Conservation (phyloP, 1,140 invertebrate species). For the Ooceraea biroi region DNA sequence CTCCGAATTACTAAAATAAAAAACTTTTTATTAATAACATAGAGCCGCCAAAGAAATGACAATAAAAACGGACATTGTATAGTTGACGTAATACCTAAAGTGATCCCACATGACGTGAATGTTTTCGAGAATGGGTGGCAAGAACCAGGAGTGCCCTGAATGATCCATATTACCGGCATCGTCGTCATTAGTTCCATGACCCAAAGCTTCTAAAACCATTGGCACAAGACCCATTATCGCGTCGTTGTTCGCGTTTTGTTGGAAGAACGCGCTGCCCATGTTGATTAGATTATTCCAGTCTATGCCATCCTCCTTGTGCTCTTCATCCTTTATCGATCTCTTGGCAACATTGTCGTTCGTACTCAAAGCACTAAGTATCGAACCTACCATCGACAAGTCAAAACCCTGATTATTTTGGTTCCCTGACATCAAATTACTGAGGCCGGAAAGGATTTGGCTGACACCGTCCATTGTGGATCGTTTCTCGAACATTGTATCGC, state of each 20-base stretch:
- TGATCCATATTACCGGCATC: slow-evolving; percentile 88
- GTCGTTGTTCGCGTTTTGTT: slow-evolving; percentile 85
- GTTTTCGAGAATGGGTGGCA: slow-evolving; percentile 92
- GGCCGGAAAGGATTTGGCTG: slow-evolving; percentile 82
- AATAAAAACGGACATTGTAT: too few species aligned
- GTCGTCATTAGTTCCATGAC: slow-evolving; percentile 79
- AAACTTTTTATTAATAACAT: neutral
- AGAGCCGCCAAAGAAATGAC: neutral
- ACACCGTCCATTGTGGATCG: slow-evolving; percentile 70
- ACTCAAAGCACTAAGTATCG: slow-evolving; percentile 85
- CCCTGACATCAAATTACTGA: slow-evolving; percentile 85
- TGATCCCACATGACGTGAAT: slow-evolving; percentile 92
- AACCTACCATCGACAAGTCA: slow-evolving; percentile 86
- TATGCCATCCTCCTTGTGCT: slow-evolving; percentile 76
- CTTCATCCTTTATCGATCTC: slow-evolving; percentile 73
- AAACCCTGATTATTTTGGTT: slow-evolving; percentile 86
- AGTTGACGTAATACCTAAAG: slow-evolving; percentile 85
- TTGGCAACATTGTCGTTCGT: slow-evolving; percentile 74
- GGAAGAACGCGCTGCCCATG: slow-evolving; percentile 88
- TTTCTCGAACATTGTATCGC: slow-evolving; percentile 74
- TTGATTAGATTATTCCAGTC: slow-evolving; percentile 88
- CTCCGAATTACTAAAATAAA: slow-evolving; percentile 89
- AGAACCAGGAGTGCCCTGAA: slow-evolving; percentile 90
- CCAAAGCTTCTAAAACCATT: slow-evolving; percentile 88
- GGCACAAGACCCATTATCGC: slow-evolving; percentile 88